A percentile compares a stretch with the other conserved stretches of the same genome.
These are phyloP conservation scores for Marmota flaviventris DNA, from an alignment of 2,113 vertebrate genomes.

Conservation along the genomic window DNA sequence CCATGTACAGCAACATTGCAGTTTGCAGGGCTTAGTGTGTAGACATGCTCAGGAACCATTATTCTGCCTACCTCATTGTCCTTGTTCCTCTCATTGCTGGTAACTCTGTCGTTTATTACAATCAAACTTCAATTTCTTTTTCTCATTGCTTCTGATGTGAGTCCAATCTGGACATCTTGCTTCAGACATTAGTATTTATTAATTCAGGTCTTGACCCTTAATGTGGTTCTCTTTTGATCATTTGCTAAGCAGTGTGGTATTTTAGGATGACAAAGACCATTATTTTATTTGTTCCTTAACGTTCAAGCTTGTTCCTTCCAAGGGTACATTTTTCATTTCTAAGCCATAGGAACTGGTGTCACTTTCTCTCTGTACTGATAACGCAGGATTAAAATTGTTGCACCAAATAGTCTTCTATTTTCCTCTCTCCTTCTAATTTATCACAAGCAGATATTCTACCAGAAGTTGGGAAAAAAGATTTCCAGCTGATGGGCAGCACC, in stretches of 20 bases:
- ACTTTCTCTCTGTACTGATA: conserved; percentile 85
- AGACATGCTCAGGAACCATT: not conserved
- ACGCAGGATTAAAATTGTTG: conserved; percentile 87
- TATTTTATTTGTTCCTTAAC: conserved; percentile 80
- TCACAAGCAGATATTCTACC: conserved; percentile 86
- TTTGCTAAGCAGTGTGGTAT: conserved; percentile 53
- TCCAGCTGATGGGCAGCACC: conserved; percentile 86
- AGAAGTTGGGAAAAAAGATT: conserved; percentile 87
- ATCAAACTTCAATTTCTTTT: not conserved
- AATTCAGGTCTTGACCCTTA: conserved; percentile 1
- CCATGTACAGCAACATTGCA: not conserved
- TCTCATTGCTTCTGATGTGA: not conserved
- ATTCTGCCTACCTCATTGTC: not conserved
- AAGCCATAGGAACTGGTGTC: conserved; percentile 79
- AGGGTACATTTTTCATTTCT: conserved; percentile 83
- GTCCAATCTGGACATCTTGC: not conserved
- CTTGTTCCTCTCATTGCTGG: not conserved
- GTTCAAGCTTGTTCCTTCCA: conserved; percentile 73
- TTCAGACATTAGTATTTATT: conserved; percentile 50
- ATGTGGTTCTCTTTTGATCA: not conserved
- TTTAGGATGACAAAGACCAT: conserved; percentile 64
- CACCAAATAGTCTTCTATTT: conserved; percentile 84
- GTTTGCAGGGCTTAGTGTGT: not conserved
- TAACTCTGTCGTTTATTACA: not conserved
- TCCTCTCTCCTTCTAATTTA: conserved; percentile 85